Evolutionary conservation across 2,888 invertebrate genomes (phyloP), one percentile per base, ranked within the genome.

Genomic region (Leucoma salicis): DNA sequence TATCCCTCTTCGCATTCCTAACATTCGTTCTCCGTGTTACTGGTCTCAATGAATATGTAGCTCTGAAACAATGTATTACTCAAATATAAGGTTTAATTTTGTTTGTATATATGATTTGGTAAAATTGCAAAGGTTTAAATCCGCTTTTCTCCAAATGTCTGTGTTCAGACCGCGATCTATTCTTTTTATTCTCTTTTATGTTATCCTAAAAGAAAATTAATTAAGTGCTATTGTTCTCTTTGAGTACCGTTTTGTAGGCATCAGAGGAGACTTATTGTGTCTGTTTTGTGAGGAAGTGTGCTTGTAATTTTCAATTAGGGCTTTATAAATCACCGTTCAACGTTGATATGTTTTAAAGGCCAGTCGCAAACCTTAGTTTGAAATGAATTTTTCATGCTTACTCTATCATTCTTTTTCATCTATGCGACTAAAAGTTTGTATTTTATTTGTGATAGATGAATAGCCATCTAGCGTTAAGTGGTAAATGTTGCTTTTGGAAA

Each of bases 131-230:
- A 63, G 60, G 63, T 76, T 78, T 65, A 75, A 78, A 75, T 77
- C 78, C 72, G 71, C 77, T 76, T 80, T 74, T 57, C 66, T 67
- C 63, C 57, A 52, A 64, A 67, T 74, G 71, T 74, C 74, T 74
- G 67, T 71, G 63, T 69, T 74, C 61, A 63, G 60, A 56, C 66
- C 63, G 63, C 66, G 70, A 74, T 66, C 67, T 72, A 70, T 72
- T 73, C 70, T 74, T 66, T 66, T 50, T 60, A 62, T 65, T 57
- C 65, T 68, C 71, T 73, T 78, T 78, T 70, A 72, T 74, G 72
- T 73, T 72, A 70, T 66, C 66, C 70, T 74, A 63, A 79, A 79
- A 78, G 79, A 78, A 83, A 84, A 82, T 84, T 84, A 84, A 85
- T 85, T 83, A 82, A 78, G 78, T 76, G 69, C 65, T 64, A 73